These are phyloP conservation scores for Acrobasis suavella DNA, from an alignment of 2,888 invertebrate species.

Conservation along the genomic window DNA sequence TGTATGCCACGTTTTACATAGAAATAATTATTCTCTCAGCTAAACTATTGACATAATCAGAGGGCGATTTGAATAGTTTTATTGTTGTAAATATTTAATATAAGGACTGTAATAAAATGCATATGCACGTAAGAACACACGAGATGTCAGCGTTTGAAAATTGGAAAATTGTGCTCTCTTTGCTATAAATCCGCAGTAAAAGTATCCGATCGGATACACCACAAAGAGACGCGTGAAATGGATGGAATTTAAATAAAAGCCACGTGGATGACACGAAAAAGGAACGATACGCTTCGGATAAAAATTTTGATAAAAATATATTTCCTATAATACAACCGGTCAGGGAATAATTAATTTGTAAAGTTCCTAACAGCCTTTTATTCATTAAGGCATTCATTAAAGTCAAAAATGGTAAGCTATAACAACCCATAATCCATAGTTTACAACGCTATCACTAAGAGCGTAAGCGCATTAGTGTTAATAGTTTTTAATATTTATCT, in stretches of 20 bases:
- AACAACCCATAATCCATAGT: no score
- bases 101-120: background rate
- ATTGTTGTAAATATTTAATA: no score
- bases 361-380: background rate
- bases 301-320: background rate
- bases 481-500: no score
- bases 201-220: conserved; percentile 18
- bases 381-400: no score
- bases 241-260: conserved; percentile 22
- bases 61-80: no score
- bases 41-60: no score
- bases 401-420: no score
- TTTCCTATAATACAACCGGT: background rate
- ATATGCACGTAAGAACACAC: background rate
- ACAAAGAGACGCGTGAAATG: conserved; percentile 21
- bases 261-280: conserved; percentile 12
- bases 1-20: no score
- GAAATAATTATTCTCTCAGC: no score
- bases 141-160: conserved; percentile 5
- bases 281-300: background rate
- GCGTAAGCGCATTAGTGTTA: no score
- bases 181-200: conserved; percentile 19
- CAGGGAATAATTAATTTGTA: background rate
- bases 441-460: no score
- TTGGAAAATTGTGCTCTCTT: conserved; percentile 5